These are phyloP conservation scores for Aurelia aurita complex sp. Pacific DNA, from an alignment of 30 jellyfish, hydroid and myxozoan genomes.

Conservation along the genomic window DNA sequence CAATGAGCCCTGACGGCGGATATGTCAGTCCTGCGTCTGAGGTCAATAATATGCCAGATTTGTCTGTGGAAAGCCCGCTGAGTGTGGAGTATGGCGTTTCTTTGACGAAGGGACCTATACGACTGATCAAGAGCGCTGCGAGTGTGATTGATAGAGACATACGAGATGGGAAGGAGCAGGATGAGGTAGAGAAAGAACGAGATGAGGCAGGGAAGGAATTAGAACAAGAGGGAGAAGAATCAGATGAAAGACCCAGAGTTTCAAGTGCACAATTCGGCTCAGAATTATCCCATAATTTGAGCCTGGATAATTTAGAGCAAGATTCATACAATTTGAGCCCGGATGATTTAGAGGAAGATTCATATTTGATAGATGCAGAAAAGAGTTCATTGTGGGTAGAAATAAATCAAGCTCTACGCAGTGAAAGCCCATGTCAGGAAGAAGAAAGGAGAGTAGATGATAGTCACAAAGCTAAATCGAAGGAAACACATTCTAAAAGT, in stretches of 20 bases:
- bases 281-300: not conserved
- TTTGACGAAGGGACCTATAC: not conserved
- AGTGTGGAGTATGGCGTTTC: not conserved
- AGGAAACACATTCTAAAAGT: not conserved
- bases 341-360: not conserved
- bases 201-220: not conserved
- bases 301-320: not conserved
- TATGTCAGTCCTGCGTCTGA: conserved; percentile 19
- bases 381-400: not conserved
- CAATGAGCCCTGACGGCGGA: conserved; percentile 23
- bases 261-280: conserved; percentile 33
- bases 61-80: not conserved
- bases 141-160: too few relatives aligned
- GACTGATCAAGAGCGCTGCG: not conserved
- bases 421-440: not conserved
- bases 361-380: not conserved
- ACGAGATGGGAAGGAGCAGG: too few relatives aligned
- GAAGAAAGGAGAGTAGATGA: not conserved
- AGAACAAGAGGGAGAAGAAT: not conserved
- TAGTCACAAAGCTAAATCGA: not conserved
- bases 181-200: not conserved
- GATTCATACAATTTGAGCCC: not conserved
- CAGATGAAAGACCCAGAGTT: conserved; percentile 22
- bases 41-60: conserved; percentile 8
- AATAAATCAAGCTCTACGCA: too few relatives aligned